Percentiles rank a stretch among this genome's conserved stretches.
These are phyloP conservation scores for Yasuhikotakia modesta DNA, from an alignment of 2,797 vertebrate species.

Conservation along the genomic window DNA sequence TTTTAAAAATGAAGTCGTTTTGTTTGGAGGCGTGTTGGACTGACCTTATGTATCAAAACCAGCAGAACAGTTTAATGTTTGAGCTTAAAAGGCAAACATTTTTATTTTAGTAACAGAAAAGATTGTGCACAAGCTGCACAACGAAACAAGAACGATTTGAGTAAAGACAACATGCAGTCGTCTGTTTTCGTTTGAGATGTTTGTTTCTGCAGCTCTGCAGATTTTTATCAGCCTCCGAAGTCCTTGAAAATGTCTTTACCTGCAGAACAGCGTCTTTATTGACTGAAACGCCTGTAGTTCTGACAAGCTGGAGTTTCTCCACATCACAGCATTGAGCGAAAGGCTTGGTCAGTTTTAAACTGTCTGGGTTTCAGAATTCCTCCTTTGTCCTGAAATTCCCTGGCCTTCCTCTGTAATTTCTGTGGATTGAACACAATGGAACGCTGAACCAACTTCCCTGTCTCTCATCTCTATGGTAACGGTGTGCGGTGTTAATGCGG, in stretches of 20 bases:
- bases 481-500: too few relatives aligned
- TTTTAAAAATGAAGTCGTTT: neutral
- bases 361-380: neutral
- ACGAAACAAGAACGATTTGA: too few relatives aligned
- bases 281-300: neutral
- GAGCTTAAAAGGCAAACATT: neutral
- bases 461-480: slow-evolving; percentile 45
- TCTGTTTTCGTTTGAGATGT: neutral
- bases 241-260: slow-evolving; percentile 24
- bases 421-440: slow-evolving; percentile 25
- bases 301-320: slow-evolving; percentile 2
- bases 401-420: neutral
- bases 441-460: neutral
- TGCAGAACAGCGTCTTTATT: neutral
- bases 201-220: neutral
- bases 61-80: neutral
- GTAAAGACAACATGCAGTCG: neutral
- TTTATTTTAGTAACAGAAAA: neutral
- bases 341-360: neutral
- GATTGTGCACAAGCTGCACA: too few relatives aligned
- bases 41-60: neutral
- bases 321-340: neutral
- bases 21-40: neutral
- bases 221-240: slow-evolving; percentile 27
- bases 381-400: neutral